Base-by-base conservation (phyloP, 2,113 vertebrate species). In the Protomyctophum bolini region DNA sequence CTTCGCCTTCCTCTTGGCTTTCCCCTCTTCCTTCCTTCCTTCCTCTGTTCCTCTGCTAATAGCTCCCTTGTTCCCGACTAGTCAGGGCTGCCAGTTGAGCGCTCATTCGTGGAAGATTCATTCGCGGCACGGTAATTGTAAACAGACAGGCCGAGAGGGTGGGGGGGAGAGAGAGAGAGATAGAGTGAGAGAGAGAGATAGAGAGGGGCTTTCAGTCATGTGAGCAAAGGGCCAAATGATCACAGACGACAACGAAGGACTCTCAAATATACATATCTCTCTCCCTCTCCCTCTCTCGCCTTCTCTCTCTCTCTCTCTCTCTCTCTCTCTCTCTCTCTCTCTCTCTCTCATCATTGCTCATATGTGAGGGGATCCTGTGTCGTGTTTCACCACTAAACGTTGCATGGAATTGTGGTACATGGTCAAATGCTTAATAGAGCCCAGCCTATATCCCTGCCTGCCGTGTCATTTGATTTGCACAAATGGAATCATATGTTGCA, bases 31-130 rank as follows among this genome's bases (percentile, higher is more conserved):
- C 92, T 94, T 93, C 91, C 90, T 93, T 93, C 91, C 90, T 93
- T 93, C 93, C 92, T 93, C 79, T 83, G 86, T 91, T 81, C 87
- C 83, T 92, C 73, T 90, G 88, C 92, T 94, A 95, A 95, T 95
- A 93, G 93, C 87, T 95, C 89, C 91, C 92, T 93, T 94, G 91
- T 95, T 95, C 89, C 89, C 88, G 83, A 90, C 90, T 90, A 93
- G 92, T 89, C 90, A 87, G 92, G 89, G 90, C 91, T 90, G 93
- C 91, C 91, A 91, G 90, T 92, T 85, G 91, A 93, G 91, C 85
- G 84, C 87, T 92, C 92, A 92, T 93, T 94, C 87, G 89, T 89
- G 88, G 93, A 92, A 92, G 91, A 94, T 93, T 96, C 92, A 93
- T 95, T 94, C 89, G 91, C 89, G 82, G 70, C 89, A 85, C 82